Evolutionary conservation across 2,797 vertebrate genomes (phyloP).

Genomic region (Takifugu rubripes): DNA sequence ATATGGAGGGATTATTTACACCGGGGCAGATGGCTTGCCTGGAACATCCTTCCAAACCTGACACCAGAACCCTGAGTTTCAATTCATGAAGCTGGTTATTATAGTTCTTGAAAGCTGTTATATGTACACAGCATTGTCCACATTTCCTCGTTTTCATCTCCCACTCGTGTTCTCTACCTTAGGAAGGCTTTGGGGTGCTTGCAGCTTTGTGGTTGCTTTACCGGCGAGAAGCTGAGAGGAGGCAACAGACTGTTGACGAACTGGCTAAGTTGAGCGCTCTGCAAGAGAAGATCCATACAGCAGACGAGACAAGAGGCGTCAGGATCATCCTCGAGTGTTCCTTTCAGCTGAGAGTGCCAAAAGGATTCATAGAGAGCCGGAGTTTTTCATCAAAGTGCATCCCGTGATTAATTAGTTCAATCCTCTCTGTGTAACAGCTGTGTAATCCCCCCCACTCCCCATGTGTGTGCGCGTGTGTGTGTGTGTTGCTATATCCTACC

Average conservation of each 20-base stretch:
- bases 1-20: slow-evolving; percentile 34
- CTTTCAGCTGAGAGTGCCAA: slow-evolving; percentile 3
- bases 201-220: slow-evolving; percentile 74
- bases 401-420: slow-evolving; percentile 20
- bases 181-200: slow-evolving; percentile 69
- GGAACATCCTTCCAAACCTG: slow-evolving; percentile 3
- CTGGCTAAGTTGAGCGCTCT: slow-evolving; percentile 91
- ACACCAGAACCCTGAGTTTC: neutral
- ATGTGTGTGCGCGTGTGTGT: no score
- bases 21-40: slow-evolving; percentile 20
- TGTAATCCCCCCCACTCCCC: no score
- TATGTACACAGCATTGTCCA: no score
- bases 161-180: slow-evolving; percentile 58
- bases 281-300: slow-evolving; percentile 37
- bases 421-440: slow-evolving; percentile 6
- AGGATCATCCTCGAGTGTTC: neutral
- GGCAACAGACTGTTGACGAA: slow-evolving; percentile 88
- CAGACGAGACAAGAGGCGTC: no score
- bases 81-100: no score
- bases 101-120: no score
- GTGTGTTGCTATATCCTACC: slow-evolving; percentile 67
- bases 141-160: no score
- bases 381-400: slow-evolving; percentile 16
- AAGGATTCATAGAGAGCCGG: slow-evolving; percentile 19
- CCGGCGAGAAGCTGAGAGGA: slow-evolving; percentile 81